A percentile compares a stretch with the other conserved stretches of the same genome.
Conservation (phyloP, 2,888 invertebrate genomes). For the Pherbina coryleti region DNA sequence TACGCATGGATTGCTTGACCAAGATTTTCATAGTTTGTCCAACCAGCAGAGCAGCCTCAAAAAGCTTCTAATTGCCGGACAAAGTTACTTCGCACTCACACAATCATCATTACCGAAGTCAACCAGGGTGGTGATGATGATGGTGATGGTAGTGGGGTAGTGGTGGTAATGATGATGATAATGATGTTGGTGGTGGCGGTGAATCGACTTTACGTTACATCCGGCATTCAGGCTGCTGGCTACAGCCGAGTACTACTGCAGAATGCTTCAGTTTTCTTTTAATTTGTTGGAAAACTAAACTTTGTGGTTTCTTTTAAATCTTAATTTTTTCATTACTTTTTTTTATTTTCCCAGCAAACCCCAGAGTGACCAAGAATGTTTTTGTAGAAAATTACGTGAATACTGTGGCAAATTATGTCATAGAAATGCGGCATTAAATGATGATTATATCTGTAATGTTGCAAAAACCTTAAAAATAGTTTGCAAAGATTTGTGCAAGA, state of each 20-base stretch:
- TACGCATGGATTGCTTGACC: slow-evolving; percentile 1
- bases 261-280: slow-evolving; percentile 38
- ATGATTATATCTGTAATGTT: slow-evolving; percentile 10
- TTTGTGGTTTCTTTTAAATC: slow-evolving; percentile 33
- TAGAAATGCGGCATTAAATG: slow-evolving; percentile 16
- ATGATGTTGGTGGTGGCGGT: background rate
- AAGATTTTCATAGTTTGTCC: slow-evolving; percentile 12
- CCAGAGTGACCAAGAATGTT: slow-evolving; percentile 1
- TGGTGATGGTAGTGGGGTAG: too few species aligned
- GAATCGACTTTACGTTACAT: background rate
- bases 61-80: slow-evolving; percentile 36
- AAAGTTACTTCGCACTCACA: slow-evolving; percentile 13
- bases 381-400: slow-evolving; percentile 4
- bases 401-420: slow-evolving; percentile 11
- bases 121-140: background rate
- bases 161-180: background rate
- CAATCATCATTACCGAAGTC: slow-evolving; percentile 16
- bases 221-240: background rate
- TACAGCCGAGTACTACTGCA: background rate
- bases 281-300: slow-evolving; percentile 47
- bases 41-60: slow-evolving; percentile 3
- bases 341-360: background rate
- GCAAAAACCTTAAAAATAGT: background rate
- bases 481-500: background rate
- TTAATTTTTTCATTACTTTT: background rate